Percentiles rank a stretch among this genome's conserved stretches.
Evolutionary conservation across 2,113 vertebrate species (phyloP).

Genomic region (Hydropotes inermis): DNA sequence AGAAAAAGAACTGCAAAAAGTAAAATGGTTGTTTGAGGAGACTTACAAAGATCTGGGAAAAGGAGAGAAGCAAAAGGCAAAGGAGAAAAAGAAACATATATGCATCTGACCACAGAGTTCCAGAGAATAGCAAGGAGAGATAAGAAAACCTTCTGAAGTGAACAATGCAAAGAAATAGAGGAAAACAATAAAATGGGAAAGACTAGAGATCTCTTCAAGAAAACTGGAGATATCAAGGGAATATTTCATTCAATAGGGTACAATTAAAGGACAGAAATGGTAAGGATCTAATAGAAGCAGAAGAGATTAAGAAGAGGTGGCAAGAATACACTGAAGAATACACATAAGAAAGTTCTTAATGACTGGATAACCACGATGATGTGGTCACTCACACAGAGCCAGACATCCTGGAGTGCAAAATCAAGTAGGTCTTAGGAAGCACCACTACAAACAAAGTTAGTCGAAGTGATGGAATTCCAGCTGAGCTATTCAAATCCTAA

Average conservation of each 20-base stretch:
- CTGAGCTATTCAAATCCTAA: background rate
- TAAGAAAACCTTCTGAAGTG: background rate
- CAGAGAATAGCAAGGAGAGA: background rate
- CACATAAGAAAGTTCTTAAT: background rate
- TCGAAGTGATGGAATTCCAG: background rate
- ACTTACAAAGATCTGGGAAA: background rate
- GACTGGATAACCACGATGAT: background rate
- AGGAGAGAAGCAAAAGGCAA: background rate
- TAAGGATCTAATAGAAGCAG: background rate
- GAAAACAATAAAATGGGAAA: background rate
- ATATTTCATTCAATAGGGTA: background rate
- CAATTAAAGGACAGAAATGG: background rate
- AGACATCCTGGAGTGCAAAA: background rate
- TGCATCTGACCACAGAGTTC: background rate
- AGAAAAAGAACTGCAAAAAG: background rate
- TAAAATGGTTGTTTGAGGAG: background rate
- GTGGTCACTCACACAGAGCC: background rate
- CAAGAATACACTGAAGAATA: background rate
- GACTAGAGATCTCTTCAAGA: background rate
- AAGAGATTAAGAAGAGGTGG: background rate
- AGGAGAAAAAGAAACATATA: background rate
- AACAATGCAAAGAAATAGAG: background rate
- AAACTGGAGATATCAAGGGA: background rate
- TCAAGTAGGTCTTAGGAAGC: background rate
- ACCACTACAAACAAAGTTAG: background rate